Percentiles rank a stretch among this genome's conserved stretches.
phyloP scores from a whole-genome alignment of 2,797 vertebrate genomes.

The Echeneis naucrates region DNA sequence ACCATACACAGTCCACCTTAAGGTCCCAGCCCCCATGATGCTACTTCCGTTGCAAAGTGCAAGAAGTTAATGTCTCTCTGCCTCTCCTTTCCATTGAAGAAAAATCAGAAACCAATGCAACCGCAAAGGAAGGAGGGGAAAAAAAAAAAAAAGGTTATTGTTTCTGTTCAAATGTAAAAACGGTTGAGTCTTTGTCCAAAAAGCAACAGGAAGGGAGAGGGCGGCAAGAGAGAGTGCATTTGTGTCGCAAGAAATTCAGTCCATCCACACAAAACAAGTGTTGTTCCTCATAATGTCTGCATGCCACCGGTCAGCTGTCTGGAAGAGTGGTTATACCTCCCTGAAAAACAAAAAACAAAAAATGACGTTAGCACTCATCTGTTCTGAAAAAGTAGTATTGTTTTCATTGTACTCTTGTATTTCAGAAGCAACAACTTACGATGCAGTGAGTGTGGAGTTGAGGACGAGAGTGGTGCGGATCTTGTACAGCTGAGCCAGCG shows the following conservation, averaged over 20 bases:
- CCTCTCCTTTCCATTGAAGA: slow-evolving; percentile 58
- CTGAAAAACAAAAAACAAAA: slow-evolving; percentile 51
- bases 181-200: slow-evolving; percentile 47
- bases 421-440: slow-evolving; percentile 83
- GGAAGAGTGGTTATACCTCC: slow-evolving; percentile 80
- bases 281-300: slow-evolving; percentile 45
- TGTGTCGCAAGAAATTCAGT: slow-evolving; percentile 70
- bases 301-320: slow-evolving; percentile 20
- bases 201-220: slow-evolving; percentile 64
- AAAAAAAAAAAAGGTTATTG: slow-evolving; percentile 7
- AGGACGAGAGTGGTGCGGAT: slow-evolving; percentile 95
- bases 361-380: not conserved
- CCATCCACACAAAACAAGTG: slow-evolving; percentile 60
- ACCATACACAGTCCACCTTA: slow-evolving; percentile 42
- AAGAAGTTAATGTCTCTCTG: slow-evolving; percentile 78
- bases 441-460: slow-evolving; percentile 96
- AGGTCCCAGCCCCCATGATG: slow-evolving; percentile 66
- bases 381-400: not conserved
- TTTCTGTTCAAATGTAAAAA: slow-evolving; percentile 54
- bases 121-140: too few species aligned
- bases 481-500: slow-evolving; percentile 89
- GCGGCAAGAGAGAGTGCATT: slow-evolving; percentile 75
- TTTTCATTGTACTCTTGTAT: too few species aligned
- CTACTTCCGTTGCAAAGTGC: slow-evolving; percentile 85
- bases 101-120: slow-evolving; percentile 62